phyloP scores from a whole-genome alignment of 2,888 invertebrate species.

The Callyntrura guangdongensis region DNA sequence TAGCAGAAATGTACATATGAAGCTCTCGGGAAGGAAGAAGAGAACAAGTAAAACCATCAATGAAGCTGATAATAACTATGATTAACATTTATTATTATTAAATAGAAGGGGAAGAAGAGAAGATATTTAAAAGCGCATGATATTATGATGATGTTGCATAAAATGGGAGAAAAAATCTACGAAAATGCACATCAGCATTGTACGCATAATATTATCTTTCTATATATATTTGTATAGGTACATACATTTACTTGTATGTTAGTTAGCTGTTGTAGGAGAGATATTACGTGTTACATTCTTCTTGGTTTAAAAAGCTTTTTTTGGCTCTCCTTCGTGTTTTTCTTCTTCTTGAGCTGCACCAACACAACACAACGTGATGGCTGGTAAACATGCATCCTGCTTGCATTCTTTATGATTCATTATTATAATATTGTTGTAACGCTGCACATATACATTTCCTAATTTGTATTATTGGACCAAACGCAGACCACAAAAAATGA shows the following conservation, averaged over 20 bases:
- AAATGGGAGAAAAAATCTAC: conserved; percentile 3
- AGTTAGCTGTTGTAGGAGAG: background rate
- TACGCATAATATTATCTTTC: too few relatives aligned
- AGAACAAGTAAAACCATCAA: conserved; percentile 25
- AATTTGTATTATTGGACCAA: conserved; percentile 32
- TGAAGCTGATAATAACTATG: background rate
- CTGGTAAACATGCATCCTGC: conserved; percentile 38
- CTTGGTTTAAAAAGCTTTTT: background rate
- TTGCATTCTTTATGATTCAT: conserved; percentile 39
- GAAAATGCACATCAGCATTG: background rate
- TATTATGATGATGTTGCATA: conserved; percentile 39
- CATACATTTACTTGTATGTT: background rate
- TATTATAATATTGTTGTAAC: conserved; percentile 4
- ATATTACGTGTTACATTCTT: background rate
- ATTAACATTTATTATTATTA: conserved; percentile 5
- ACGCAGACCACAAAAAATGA: conserved; percentile 30
- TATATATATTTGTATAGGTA: too few relatives aligned
- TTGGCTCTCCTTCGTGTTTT: background rate
- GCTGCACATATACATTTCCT: conserved; percentile 21
- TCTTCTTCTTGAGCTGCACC: background rate
- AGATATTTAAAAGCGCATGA: conserved; percentile 31
- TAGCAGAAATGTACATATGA: background rate
- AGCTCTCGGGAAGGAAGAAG: background rate
- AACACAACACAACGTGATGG: background rate
- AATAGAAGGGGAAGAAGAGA: background rate